Evolutionary conservation across 2,113 vertebrate species (phyloP).

Genomic region (Desmodus rotundus): DNA sequence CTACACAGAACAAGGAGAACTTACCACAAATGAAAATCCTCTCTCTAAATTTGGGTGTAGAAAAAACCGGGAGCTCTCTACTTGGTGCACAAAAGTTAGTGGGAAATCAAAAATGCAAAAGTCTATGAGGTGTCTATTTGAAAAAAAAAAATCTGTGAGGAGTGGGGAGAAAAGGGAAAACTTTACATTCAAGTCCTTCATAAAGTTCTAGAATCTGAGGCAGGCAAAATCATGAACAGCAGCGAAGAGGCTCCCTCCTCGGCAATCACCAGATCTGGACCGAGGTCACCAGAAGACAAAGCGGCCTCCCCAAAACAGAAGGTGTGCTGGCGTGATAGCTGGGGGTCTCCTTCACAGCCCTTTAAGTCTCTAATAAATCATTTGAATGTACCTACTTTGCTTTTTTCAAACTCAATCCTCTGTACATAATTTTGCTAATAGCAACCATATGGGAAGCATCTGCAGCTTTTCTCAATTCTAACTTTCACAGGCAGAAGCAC

Average conservation of each 20-base stretch:
- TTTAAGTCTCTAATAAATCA: neutral
- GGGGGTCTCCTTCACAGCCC: neutral
- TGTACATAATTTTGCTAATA: slow-evolving; percentile 66
- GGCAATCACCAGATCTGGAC: neutral
- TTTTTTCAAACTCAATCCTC: slow-evolving; percentile 38
- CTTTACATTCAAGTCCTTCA: neutral
- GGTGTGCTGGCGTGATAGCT: neutral
- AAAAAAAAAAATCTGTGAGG: no score
- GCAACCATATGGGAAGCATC: slow-evolving; percentile 65
- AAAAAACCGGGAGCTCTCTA: neutral
- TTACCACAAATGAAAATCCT: neutral
- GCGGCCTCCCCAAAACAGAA: neutral
- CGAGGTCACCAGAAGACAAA: neutral
- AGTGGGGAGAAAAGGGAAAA: neutral
- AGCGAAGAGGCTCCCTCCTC: neutral
- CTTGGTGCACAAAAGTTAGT: neutral
- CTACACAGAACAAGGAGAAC: neutral
- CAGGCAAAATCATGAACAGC: neutral
- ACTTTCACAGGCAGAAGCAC: slow-evolving; percentile 67
- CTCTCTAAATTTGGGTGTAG: neutral
- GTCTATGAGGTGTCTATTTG: neutral
- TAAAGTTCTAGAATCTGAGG: neutral
- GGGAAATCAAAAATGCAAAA: neutral
- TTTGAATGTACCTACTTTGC: neutral
- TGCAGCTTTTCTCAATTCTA: slow-evolving; percentile 66